Evolutionary conservation across 2,797 vertebrate species (phyloP), one percentile per base, ranked within the genome.

Genomic region (Potorous gilbertii): DNA sequence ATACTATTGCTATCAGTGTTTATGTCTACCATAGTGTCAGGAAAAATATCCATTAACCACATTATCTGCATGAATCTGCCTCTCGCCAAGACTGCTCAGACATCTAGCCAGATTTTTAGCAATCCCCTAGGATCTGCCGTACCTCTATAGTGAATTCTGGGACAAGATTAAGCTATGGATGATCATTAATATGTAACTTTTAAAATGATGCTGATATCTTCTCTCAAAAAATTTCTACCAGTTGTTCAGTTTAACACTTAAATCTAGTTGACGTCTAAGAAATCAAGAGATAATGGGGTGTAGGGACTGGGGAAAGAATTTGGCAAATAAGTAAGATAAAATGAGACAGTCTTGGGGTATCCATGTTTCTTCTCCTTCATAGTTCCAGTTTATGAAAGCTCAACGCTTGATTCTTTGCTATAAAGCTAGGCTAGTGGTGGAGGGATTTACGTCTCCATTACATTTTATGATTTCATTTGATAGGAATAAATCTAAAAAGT

Each of bases 31-130:
- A 56, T 2, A 93, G 93, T 16, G 0, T 95, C 91, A 96, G 92
- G 50, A 97, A 94, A 98, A 95, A 89, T 46, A 90, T 81, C 21
- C 40, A 87, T 50, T 87, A 24, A 46, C 27, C 21, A 10, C 27
- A 11, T 50, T 34, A 87, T 81, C 66, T 81, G 74, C 74, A 27
- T 46, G 27, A 46, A 87, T 87, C 74, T 50, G 21, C 3, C 74
- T 50, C 18, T 10, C 46, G 66, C 66, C n/a, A 87, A 87, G 74
- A 87, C 74, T 4, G 1, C 9, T 87, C 21, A 46, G 40, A 87
- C 1, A 62, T 93, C 59, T 96, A 96, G 93, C 28, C 91, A 94
- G 93, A 90, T 90, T 96, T 96, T 97, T 40, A 94, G 94, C 96
- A 95, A 94, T 90, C 81, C 56, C 52, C 92, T 90, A 94, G 56